Conservation (phyloP, 2,113 vertebrate genomes). For the Colistium nudipinnis region DNA sequence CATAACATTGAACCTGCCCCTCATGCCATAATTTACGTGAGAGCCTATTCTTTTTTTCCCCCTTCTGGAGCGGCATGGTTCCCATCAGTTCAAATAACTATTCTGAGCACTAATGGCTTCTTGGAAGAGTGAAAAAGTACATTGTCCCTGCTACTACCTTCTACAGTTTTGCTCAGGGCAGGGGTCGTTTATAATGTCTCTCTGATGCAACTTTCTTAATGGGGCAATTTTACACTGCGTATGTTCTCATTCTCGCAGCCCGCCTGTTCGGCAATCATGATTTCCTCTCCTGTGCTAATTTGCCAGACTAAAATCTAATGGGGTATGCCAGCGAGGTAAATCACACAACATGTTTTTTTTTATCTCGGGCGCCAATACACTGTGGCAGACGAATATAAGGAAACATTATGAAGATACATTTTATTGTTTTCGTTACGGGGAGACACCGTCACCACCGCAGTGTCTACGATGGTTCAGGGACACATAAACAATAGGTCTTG, state of each 20-base stretch:
- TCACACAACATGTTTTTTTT: constrained; percentile 74
- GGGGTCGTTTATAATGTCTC: constrained; percentile 72
- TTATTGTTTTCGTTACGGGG: constrained; percentile 52
- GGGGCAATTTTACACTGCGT: constrained; percentile 63
- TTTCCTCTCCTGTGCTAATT: constrained; percentile 67
- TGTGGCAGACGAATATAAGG: constrained; percentile 79
- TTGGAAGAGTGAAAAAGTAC: constrained; percentile 52
- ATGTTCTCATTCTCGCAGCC: constrained; percentile 55
- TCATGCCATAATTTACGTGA: constrained; percentile 23
- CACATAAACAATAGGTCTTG: constrained; percentile 36
- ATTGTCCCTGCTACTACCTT: constrained; percentile 44
- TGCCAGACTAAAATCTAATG: constrained; percentile 76
- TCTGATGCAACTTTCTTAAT: constrained; percentile 69
- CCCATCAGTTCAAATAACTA: constrained; percentile 35
- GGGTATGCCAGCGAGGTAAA: constrained; percentile 76
- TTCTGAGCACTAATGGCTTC: constrained; percentile 65
- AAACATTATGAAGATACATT: constrained; percentile 77
- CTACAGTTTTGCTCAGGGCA: constrained; percentile 47
- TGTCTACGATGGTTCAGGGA: constrained; percentile 34
- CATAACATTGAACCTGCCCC: background rate
- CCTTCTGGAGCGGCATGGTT: constrained; percentile 13
- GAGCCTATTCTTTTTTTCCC: background rate
- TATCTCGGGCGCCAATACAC: constrained; percentile 67
- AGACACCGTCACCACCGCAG: constrained; percentile 29
- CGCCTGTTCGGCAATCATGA: constrained; percentile 46